These are phyloP conservation scores for Calycopis cecrops DNA, from an alignment of 1,140 invertebrate species.

Conservation along the genomic window DNA sequence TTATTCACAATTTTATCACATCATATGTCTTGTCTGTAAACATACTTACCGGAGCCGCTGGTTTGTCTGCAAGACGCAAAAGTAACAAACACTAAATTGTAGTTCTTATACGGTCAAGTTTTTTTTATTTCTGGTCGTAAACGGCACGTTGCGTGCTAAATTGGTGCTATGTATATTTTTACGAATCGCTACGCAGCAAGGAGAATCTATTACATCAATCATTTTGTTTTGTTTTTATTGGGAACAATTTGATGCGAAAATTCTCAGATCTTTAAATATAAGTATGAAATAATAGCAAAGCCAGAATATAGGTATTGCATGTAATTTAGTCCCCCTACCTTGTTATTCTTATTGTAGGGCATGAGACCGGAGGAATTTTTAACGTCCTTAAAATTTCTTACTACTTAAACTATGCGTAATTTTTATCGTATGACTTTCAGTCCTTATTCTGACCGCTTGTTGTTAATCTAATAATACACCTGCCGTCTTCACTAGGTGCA, in stretches of 20 bases:
- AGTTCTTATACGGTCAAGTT: slow-evolving; percentile 14
- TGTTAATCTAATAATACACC: no score
- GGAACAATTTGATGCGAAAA: neutral
- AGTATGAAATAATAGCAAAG: no score
- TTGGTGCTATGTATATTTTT: neutral
- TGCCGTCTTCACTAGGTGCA: no score
- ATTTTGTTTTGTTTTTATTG: neutral
- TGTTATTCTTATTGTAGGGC: no score
- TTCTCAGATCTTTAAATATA: no score
- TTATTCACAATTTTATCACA: slow-evolving; percentile 4
- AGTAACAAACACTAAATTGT: slow-evolving; percentile 1
- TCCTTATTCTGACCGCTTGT: no score
- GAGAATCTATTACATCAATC: neutral
- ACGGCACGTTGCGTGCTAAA: neutral
- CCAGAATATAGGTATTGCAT: no score
- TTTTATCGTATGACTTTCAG: no score
- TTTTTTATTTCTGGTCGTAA: slow-evolving; percentile 1
- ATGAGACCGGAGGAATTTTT: no score
- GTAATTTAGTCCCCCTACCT: no score
- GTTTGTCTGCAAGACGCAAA: neutral
- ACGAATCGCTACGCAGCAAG: neutral
- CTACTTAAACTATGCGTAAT: no score
- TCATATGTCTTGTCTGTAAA: slow-evolving; percentile 18
- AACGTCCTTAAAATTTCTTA: no score
- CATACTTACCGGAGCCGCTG: slow-evolving; percentile 20